Percentiles rank a stretch among this genome's conserved stretches.
Evolutionary conservation across 2,113 vertebrate species (phyloP).

Genomic region (Calonectris borealis): DNA sequence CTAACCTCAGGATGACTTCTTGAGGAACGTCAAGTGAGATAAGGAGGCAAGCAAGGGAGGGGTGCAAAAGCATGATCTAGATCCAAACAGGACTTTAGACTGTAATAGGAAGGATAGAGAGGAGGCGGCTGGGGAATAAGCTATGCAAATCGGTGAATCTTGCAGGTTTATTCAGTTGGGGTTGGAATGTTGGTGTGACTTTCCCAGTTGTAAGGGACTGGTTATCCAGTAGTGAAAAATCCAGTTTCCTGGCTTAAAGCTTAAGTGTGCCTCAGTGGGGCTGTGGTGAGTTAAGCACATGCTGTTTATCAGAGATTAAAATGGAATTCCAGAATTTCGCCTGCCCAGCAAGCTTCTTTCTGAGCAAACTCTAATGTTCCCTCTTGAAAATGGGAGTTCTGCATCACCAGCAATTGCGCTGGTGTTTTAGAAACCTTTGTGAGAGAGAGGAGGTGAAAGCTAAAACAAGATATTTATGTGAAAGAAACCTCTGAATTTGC

Average conservation of each 20-base stretch:
- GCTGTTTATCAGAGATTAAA: neutral
- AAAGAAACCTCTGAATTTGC: neutral
- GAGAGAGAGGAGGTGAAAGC: neutral
- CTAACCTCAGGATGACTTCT: neutral
- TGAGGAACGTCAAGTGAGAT: neutral
- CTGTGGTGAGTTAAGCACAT: neutral
- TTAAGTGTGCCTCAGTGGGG: neutral
- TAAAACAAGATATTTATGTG: neutral
- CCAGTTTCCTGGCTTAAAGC: neutral
- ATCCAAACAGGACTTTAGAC: neutral
- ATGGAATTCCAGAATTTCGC: neutral
- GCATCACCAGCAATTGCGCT: neutral
- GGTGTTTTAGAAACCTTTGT: neutral
- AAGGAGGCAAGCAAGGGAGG: neutral
- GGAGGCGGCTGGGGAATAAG: neutral
- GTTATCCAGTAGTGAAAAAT: neutral
- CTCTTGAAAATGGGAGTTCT: neutral
- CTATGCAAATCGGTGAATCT: neutral
- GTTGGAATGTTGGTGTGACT: neutral
- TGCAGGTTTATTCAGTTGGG: neutral
- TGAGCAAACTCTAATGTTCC: neutral
- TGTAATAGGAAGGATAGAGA: neutral
- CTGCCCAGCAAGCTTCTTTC: neutral
- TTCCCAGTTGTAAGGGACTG: neutral
- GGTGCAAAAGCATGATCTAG: neutral